Evolutionary conservation across 2,888 invertebrate species (phyloP).

Genomic region (Axea sp.): DNA sequence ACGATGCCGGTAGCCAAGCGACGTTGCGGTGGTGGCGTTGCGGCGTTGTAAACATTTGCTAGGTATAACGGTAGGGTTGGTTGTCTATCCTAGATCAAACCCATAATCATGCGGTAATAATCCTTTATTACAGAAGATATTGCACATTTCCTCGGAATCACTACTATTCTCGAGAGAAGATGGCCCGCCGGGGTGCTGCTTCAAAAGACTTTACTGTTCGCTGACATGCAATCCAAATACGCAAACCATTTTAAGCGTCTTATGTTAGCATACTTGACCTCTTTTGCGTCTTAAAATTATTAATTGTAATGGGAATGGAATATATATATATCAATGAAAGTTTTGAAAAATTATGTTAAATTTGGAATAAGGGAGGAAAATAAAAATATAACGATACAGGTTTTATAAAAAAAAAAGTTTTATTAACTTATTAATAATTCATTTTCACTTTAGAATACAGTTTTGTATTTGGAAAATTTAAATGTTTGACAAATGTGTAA

Average conservation of each 20-base stretch:
- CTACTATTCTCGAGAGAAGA: constrained; percentile 73
- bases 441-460: too few species aligned
- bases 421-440: too few species aligned
- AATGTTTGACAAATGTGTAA: too few species aligned
- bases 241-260: constrained; percentile 57
- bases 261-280: constrained; percentile 42
- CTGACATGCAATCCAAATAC: constrained; percentile 77
- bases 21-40: constrained; percentile 60
- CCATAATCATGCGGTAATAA: constrained; percentile 76
- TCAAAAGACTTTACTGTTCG: constrained; percentile 71
- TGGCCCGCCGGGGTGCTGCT: constrained; percentile 62
- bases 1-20: constrained; percentile 65
- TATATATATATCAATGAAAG: constrained; percentile 9
- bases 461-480: too few species aligned
- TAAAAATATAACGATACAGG: too few species aligned
- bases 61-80: constrained; percentile 58
- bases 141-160: constrained; percentile 77
- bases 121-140: constrained; percentile 79
- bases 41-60: constrained; percentile 59
- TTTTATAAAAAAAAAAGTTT: too few species aligned
- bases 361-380: too few species aligned
- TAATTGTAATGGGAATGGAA: constrained; percentile 1
- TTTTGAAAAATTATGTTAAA: background rate
- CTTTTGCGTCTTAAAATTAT: constrained; percentile 19
- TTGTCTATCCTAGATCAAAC: constrained; percentile 75